Evolutionary conservation across 1,140 invertebrate genomes (phyloP).

Genomic region (Schlechtendalia chinensis): DNA sequence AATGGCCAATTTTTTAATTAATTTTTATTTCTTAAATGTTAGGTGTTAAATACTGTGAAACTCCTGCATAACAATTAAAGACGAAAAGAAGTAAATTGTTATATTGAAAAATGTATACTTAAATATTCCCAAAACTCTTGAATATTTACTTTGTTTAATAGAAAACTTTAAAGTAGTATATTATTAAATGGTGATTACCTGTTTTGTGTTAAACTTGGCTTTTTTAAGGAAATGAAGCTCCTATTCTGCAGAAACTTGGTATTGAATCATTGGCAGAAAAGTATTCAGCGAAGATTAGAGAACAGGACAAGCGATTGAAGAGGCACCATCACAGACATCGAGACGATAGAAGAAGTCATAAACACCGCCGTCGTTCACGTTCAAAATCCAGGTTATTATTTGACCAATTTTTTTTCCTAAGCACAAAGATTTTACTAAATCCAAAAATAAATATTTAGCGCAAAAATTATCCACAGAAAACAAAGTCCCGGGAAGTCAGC

Average conservation of each 20-base stretch:
- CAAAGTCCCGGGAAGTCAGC: slow-evolving; percentile 43
- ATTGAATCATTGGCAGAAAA: slow-evolving; percentile 36
- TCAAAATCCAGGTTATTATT: slow-evolving; percentile 48
- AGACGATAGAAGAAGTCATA: slow-evolving; percentile 37
- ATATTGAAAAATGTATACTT: too few species aligned
- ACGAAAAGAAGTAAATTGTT: too few species aligned
- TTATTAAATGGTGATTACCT: too few species aligned
- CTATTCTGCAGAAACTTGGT: slow-evolving; percentile 44
- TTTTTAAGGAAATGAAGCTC: slow-evolving; percentile 42
- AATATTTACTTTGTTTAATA: too few species aligned
- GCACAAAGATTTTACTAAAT: slow-evolving; percentile 33
- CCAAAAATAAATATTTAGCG: slow-evolving; percentile 47
- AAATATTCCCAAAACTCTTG: too few species aligned
- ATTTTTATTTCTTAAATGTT: too few species aligned
- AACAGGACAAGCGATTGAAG: slow-evolving; percentile 26
- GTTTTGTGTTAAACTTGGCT: too few species aligned
- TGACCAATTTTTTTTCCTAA: slow-evolving; percentile 16
- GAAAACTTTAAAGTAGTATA: too few species aligned
- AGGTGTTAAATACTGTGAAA: too few species aligned
- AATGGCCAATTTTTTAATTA: too few species aligned
- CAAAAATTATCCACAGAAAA: slow-evolving; percentile 48
- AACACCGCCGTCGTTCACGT: slow-evolving; percentile 8
- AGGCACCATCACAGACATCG: slow-evolving; percentile 29
- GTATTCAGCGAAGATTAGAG: slow-evolving; percentile 40
- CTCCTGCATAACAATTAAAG: too few species aligned